A percentile compares a stretch with the other conserved stretches of the same genome.
Evolutionary conservation across 2,888 invertebrate species (phyloP).

Genomic region (Caenorhabditis drosophilae): DNA sequence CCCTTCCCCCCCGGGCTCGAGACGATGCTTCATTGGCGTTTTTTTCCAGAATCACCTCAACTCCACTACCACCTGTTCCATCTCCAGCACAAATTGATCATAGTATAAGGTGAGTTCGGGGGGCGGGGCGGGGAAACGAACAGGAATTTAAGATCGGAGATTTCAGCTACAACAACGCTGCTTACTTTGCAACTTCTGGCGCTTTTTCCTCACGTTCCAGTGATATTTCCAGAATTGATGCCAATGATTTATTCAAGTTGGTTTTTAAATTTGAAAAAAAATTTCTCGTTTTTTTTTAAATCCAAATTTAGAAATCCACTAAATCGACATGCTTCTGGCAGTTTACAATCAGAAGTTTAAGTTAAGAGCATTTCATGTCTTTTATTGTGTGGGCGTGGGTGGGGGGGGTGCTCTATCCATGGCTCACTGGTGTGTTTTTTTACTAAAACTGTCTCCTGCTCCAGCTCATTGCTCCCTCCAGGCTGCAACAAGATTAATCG

Average conservation of each 20-base stretch:
- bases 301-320: slow-evolving; percentile 30
- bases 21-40: too few relatives aligned
- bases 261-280: slow-evolving; percentile 4
- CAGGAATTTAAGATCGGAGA: neutral
- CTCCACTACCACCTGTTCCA: slow-evolving; percentile 56
- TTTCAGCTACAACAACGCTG: slow-evolving; percentile 67
- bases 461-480: too few relatives aligned
- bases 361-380: too few relatives aligned
- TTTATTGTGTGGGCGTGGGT: too few relatives aligned
- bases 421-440: too few relatives aligned
- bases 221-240: slow-evolving; percentile 62
- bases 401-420: too few relatives aligned
- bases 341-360: slow-evolving; percentile 51
- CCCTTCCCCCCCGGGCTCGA: too few relatives aligned
- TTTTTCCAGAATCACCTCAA: slow-evolving; percentile 40
- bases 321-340: slow-evolving; percentile 40
- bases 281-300: neutral
- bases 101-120: slow-evolving; percentile 62
- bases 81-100: slow-evolving; percentile 60
- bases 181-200: slow-evolving; percentile 63
- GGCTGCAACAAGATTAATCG: too few relatives aligned
- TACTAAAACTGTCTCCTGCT: too few relatives aligned
- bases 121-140: too few relatives aligned
- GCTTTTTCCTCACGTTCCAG: slow-evolving; percentile 58
- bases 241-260: slow-evolving; percentile 55